Percentiles rank a stretch among this genome's conserved stretches.
Conservation (phyloP, 2,113 vertebrate genomes). For the Chionodraco myersi region DNA sequence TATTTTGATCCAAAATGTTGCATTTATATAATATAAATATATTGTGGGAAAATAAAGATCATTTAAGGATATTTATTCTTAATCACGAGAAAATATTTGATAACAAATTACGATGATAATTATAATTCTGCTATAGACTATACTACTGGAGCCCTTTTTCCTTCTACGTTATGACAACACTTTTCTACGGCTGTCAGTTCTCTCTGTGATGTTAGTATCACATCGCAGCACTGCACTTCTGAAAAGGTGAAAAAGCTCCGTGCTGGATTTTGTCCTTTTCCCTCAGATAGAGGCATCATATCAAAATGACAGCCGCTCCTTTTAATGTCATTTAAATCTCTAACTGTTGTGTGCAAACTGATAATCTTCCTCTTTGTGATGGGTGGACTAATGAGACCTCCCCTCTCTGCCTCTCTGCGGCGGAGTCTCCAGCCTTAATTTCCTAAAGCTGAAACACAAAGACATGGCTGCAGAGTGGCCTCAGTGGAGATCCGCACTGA, state of each 20-base stretch:
- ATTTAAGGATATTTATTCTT: not conserved
- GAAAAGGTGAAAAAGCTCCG: conserved; percentile 54
- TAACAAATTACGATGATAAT: not conserved
- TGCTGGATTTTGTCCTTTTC: conserved; percentile 48
- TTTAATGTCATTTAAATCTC: conserved; percentile 78
- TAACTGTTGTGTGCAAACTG: conserved; percentile 79
- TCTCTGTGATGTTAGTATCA: conserved; percentile 43
- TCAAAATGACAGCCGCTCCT: conserved; percentile 68
- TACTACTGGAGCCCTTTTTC: conserved; percentile 8
- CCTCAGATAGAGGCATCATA: conserved; percentile 71
- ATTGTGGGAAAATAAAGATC: not conserved
- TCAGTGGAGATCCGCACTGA: conserved; percentile 90
- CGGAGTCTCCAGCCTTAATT: conserved; percentile 90
- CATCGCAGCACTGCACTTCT: conserved; percentile 32
- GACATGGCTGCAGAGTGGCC: conserved; percentile 93
- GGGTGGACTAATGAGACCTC: conserved; percentile 81
- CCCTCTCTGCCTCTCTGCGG: conserved; percentile 79
- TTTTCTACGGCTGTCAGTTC: conserved; percentile 31
- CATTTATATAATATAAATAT: not conserved
- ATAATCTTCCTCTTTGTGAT: conserved; percentile 77
- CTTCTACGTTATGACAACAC: conserved; percentile 15
- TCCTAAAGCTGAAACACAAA: conserved; percentile 95
- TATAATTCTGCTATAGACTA: not conserved
- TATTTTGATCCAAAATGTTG: not conserved
- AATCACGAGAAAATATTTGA: not conserved